Base-by-base conservation (phyloP, 2,888 invertebrate species). In the Girardia tigrina region DNA sequence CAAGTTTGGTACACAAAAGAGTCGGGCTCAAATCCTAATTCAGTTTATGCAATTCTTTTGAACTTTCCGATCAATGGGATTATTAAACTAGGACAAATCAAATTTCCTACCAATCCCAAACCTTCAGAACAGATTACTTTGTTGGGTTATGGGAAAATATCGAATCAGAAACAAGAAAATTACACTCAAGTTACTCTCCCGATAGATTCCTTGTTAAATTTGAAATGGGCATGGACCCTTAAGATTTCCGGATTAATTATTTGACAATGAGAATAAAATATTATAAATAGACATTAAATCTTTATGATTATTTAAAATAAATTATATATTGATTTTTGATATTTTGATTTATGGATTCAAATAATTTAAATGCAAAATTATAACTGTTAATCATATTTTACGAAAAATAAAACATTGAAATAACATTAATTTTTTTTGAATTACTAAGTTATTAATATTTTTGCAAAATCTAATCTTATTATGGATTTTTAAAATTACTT, bases 31-130 rank as follows among this genome's bases (percentile, higher is more conserved):
- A 76, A 73, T 4, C 8, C 14, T 69, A 29, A 23, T 69, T 73
- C 74, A 27, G 85, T 91, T 16, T 92, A 89, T 82, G 90, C 89
- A 0, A 88, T 88, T 71, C 83, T 89, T 23, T 84, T 91, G 36
- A 82, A 87, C 0, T 91, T 91, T 90, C 91, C 91, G 0, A 81
- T 83, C 27, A 83, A 86, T 70, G 86, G 87, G 77, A 81, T 12
- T 12, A 4, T 56, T 56, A 56, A 56, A 56, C 23, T 56, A 23
- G 56, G 56, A 56, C n/a, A n/a, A 6, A 8, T 56, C 4, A n/a
- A 12, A 56, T 56, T 56, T 56, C 56, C 56, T 6, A n/a, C 4
- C n/a, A 4, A 8, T 20, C 23, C 56, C 4, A 12, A 2, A 2
- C 4, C n/a, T 12, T 12, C n/a, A n/a, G 56, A 56, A 56, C 4